A percentile compares a stretch with the other conserved stretches of the same genome.
These are phyloP conservation scores for Melipona bicolor DNA, from an alignment of 2,888 invertebrate species.

Conservation along the genomic window DNA sequence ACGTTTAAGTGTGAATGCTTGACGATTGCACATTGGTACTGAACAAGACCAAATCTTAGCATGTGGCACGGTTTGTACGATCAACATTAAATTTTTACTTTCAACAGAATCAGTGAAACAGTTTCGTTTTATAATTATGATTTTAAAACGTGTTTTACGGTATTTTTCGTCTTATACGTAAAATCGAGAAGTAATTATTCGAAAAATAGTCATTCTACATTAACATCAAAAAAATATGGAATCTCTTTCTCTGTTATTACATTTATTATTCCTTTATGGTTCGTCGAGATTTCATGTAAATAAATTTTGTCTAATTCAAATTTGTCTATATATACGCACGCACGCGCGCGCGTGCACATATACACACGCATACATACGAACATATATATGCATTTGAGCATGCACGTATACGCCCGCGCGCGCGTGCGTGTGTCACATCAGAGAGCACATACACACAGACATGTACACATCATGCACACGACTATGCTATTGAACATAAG, in stretches of 20 bases:
- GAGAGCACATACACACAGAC: slow-evolving; percentile 17
- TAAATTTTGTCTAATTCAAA: slow-evolving; percentile 48
- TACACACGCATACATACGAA: slow-evolving; percentile 16
- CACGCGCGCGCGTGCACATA: slow-evolving; percentile 22
- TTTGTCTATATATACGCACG: slow-evolving; percentile 45
- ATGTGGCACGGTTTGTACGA: slow-evolving; percentile 69
- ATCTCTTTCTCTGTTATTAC: slow-evolving; percentile 25
- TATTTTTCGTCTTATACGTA: background rate
- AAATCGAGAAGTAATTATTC: slow-evolving; percentile 1
- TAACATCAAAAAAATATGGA: slow-evolving; percentile 15
- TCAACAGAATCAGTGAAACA: slow-evolving; percentile 28
- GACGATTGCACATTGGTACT: slow-evolving; percentile 64
- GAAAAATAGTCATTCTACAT: background rate
- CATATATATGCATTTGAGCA: slow-evolving; percentile 34
- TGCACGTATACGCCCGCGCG: slow-evolving; percentile 38
- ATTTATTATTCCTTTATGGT: slow-evolving; percentile 24
- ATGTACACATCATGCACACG: slow-evolving; percentile 24
- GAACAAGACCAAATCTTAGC: slow-evolving; percentile 67
- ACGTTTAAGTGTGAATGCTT: slow-evolving; percentile 67
- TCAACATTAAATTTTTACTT: slow-evolving; percentile 58
- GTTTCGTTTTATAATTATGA: slow-evolving; percentile 4
- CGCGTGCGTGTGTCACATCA: background rate
- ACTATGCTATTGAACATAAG: slow-evolving; percentile 45
- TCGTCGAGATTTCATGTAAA: slow-evolving; percentile 30
- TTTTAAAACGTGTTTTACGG: background rate